A percentile compares a stretch with the other conserved stretches of the same genome.
These are phyloP conservation scores for Charadrius vociferus DNA, from an alignment of 2,113 vertebrate species.

Conservation along the genomic window DNA sequence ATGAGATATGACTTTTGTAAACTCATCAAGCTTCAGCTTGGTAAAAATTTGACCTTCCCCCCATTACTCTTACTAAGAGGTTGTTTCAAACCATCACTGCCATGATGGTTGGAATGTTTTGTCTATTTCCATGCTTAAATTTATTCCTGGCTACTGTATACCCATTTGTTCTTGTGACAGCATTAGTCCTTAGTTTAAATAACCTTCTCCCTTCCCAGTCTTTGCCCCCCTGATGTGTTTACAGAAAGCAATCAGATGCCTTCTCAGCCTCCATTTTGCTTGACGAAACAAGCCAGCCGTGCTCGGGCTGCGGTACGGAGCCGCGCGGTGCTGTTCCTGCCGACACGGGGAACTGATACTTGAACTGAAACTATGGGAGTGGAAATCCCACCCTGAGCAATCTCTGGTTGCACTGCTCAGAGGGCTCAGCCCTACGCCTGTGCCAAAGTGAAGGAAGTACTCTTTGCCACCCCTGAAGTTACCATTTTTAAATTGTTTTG, in stretches of 20 bases:
- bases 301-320: neutral
- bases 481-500: neutral
- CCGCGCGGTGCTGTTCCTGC: rapidly evolving
- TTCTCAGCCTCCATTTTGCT: neutral
- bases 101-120: neutral
- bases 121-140: neutral
- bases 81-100: neutral
- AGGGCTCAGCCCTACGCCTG: neutral
- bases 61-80: neutral
- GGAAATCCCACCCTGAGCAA: neutral
- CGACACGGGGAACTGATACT: neutral
- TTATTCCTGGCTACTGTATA: neutral
- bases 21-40: neutral
- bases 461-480: neutral
- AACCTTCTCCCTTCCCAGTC: neutral
- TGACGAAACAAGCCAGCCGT: rapidly evolving
- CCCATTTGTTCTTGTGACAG: neutral
- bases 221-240: neutral
- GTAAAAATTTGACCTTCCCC: neutral
- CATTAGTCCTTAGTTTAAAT: neutral
- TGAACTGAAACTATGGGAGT: neutral
- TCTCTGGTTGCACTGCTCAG: neutral
- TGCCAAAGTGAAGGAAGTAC: neutral
- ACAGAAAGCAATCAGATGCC: neutral
- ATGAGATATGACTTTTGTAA: neutral